phyloP scores from a whole-genome alignment of 2,113 vertebrate species.

The Calyptommatus sinebrachiatus region DNA sequence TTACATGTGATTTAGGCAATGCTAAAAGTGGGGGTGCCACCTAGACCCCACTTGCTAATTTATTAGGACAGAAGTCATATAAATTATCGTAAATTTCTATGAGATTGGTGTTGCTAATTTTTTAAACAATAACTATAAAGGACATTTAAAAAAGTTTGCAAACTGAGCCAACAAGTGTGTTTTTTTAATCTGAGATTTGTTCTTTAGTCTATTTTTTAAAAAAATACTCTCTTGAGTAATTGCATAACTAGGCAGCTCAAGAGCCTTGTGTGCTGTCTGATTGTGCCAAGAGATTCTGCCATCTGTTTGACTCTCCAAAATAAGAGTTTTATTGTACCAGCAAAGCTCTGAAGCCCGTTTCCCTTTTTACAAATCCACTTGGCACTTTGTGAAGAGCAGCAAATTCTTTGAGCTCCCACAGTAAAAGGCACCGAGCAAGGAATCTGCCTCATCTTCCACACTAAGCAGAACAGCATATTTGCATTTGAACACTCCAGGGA shows the following conservation, averaged over 20 bases:
- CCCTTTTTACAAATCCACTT: constrained; percentile 25
- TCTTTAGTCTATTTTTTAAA: neutral
- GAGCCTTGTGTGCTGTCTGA: neutral
- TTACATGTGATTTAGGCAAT: no score
- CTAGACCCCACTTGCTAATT: neutral
- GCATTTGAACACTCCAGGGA: neutral
- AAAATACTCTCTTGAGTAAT: neutral
- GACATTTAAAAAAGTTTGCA: neutral
- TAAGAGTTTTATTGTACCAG: constrained; percentile 28
- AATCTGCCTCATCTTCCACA: neutral
- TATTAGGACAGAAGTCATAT: neutral
- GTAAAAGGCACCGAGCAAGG: constrained; percentile 18
- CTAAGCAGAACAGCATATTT: neutral
- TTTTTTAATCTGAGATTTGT: neutral
- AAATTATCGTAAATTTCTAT: no score
- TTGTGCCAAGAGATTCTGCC: constrained; percentile 4
- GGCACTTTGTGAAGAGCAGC: constrained; percentile 25
- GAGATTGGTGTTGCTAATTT: neutral
- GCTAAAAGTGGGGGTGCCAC: no score
- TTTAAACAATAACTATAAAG: neutral
- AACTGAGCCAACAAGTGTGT: neutral
- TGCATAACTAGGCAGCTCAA: constrained; percentile 20
- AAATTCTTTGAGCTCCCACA: constrained; percentile 17
- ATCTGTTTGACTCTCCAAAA: constrained; percentile 24
- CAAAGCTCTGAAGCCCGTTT: constrained; percentile 10